Evolutionary conservation across 2,797 vertebrate genomes (phyloP).

Genomic region (Peromyscus nudipes): DNA sequence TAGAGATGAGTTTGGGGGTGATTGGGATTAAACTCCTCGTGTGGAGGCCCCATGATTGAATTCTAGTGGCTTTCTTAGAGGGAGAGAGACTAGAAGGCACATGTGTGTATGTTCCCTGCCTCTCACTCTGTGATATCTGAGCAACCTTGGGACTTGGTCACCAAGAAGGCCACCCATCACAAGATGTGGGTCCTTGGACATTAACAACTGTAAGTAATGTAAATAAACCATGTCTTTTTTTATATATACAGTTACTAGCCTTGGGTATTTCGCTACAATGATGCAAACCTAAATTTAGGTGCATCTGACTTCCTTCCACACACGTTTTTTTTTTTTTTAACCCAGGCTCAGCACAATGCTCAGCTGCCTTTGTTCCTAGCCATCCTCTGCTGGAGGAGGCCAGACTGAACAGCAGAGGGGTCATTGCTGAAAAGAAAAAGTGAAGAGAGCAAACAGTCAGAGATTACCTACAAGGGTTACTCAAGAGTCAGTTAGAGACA

Average conservation of each 20-base stretch:
- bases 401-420: background rate
- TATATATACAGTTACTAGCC: background rate
- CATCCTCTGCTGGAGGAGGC: background rate
- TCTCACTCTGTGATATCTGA: background rate
- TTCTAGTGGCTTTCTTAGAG: background rate
- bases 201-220: background rate
- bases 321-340: too few species aligned
- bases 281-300: background rate
- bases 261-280: background rate
- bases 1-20: background rate
- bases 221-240: background rate
- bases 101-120: too few species aligned
- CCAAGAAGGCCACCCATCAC: background rate
- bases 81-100: too few species aligned
- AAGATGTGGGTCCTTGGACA: background rate
- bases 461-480: background rate
- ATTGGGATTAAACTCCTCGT: background rate
- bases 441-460: background rate
- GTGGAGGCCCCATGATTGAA: background rate
- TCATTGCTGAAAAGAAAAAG: background rate
- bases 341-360: too few species aligned
- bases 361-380: fast-evolving
- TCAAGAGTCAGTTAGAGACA: background rate
- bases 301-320: background rate
- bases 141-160: background rate